Evolutionary conservation across 1,140 invertebrate species (phyloP), one percentile per base, ranked within the genome.

Genomic region (Lasaia peninsularis): DNA sequence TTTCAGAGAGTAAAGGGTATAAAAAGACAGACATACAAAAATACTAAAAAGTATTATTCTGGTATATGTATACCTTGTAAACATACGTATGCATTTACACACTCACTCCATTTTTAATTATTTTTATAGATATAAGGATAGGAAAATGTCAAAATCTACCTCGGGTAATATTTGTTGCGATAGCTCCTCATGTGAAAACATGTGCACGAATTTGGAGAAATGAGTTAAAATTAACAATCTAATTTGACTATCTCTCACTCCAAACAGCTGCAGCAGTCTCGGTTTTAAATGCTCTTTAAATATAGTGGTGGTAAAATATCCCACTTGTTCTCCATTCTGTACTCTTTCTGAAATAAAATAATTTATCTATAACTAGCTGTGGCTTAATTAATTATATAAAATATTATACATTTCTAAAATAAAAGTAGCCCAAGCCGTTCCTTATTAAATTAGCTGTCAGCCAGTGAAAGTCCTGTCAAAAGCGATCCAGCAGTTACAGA

Each of bases 181-280:
- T 0, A 96, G 73, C 74, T 96, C 94, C 24, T 94, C 92, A 58
- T 92, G 90, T 59, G 92, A 91, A 71, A 96, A 94, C 12, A 92
- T 91, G 63, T 91, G 84, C 35, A 95, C 91, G 77, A 92, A 96
- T 28, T 92, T 91, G 55, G 91, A 91, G 71, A 96, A 94, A 75
- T 95, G 93, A 34, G 91, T 91, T 5, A 96, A 80, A 6, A 96
- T 79, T 35, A 95, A 88, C 52, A 78, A 80, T 67, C 84, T 75
- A 54, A 89, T 87, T 76, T 95, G 94, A 40, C 92, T 91, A 81
- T 96, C 95, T 61, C 94, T 90, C 1, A 96, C 93, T 58, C 92
- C 91, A 80, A 96, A 95, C 83, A 96, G 93, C 65, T 95, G 93
- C 20, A 95, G 76, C 14, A 96, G 78, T 76, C 93, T 93, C 2